phyloP scores from a whole-genome alignment of 37 sponge, comb jelly and placozoan genomes.

The Axinella damicornis region DNA sequence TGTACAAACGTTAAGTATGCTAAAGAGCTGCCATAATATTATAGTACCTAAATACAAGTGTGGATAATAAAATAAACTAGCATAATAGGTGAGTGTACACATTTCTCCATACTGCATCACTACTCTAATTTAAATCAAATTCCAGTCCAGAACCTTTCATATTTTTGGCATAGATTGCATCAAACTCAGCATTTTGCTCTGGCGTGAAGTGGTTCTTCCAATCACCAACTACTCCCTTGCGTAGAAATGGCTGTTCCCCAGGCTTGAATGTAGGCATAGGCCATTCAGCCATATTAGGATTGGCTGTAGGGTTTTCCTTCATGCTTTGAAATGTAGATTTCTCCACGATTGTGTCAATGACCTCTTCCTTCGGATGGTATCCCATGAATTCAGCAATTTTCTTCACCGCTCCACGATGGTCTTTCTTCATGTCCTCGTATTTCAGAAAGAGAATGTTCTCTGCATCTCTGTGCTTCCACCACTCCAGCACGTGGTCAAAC shows the following conservation, averaged over 20 bases:
- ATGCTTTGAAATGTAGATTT: constrained; percentile 38
- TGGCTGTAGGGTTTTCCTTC: constrained; percentile 25
- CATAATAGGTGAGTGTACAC: too few relatives aligned
- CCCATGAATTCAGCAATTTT: constrained; percentile 25
- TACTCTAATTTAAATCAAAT: background rate
- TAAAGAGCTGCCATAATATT: constrained; percentile 59
- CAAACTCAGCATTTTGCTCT: constrained; percentile 29
- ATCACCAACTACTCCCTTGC: constrained; percentile 54
- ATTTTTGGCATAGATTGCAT: constrained; percentile 20
- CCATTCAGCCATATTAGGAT: background rate
- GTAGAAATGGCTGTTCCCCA: constrained; percentile 25
- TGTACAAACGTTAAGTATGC: too few relatives aligned
- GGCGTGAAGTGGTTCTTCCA: constrained; percentile 45
- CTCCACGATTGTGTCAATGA: constrained; percentile 18
- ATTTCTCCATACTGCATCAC: constrained; percentile 53
- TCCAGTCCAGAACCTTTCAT: constrained; percentile 34
- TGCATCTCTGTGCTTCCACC: constrained; percentile 42
- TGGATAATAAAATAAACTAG: too few relatives aligned
- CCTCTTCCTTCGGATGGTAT: constrained; percentile 10
- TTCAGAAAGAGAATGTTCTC: constrained; percentile 45
- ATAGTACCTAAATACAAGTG: too few relatives aligned
- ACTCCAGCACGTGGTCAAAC: constrained; percentile 50
- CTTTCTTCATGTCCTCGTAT: constrained; percentile 54
- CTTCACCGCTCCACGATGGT: constrained; percentile 8
- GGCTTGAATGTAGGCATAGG: too few relatives aligned